Conservation (phyloP, 2,797 vertebrate species). For the Squalus acanthias region DNA sequence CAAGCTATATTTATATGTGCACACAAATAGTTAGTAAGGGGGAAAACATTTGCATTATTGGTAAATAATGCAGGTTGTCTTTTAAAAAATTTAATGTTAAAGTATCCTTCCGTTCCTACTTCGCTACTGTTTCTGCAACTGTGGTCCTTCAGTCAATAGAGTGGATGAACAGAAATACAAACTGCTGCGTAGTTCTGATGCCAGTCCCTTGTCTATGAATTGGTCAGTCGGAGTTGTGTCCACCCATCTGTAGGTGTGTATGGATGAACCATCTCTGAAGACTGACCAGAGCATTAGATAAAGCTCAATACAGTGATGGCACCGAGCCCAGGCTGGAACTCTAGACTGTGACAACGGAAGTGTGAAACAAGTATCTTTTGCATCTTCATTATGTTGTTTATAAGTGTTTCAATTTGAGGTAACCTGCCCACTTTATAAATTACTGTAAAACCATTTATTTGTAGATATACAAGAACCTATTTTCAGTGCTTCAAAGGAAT, state of each 20-base stretch:
- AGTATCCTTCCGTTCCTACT: background rate
- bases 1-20: background rate
- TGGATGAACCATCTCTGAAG: conserved; percentile 38
- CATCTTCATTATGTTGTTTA: background rate
- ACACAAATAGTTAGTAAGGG: background rate
- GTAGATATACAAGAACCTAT: background rate
- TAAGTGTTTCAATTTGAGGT: background rate
- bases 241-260: conserved; percentile 38
- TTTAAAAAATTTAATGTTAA: background rate
- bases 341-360: conserved; percentile 11
- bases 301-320: conserved; percentile 32
- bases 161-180: conserved; percentile 27
- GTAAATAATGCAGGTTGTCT: background rate
- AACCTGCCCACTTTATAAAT: conserved; percentile 12
- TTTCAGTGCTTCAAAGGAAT: background rate
- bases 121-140: background rate
- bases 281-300: conserved; percentile 38
- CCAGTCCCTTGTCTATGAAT: conserved; percentile 35
- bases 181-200: conserved; percentile 28
- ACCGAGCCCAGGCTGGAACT: background rate
- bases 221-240: conserved; percentile 37
- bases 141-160: conserved; percentile 20
- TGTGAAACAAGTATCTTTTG: conserved; percentile 22
- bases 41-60: background rate
- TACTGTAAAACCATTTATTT: background rate